Base-by-base conservation (phyloP, 64 coral and sea anemone genomes). In the Stylophora pistillata region DNA sequence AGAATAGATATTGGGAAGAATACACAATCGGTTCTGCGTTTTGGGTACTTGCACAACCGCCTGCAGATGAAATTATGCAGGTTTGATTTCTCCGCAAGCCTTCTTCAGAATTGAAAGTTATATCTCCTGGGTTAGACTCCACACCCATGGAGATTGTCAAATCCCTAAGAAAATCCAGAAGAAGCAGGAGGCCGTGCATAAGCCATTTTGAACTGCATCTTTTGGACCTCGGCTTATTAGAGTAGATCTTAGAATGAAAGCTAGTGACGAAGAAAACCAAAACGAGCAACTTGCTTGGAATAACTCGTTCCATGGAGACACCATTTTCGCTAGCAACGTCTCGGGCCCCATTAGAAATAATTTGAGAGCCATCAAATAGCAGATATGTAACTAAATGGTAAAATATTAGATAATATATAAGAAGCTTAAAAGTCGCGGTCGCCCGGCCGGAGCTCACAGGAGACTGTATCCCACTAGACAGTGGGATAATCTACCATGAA, bases 51-150 rank as follows among this genome's bases (percentile, higher is more conserved):
- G 85, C 85, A 86, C 73, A 74, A 86, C 63, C 34, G 85, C 85
- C 68, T 86, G 70, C 65, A 74, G 85, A 86, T 74, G 85, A 54
- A 86, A 86, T 86, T 86, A 86, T 86, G 68, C 85, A 86, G 30
- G 71, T 73, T 86, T 72, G 85, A 73, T 74, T 86, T 86, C 85
- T 86, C 84, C 85, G 52, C 73, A 52, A 68, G 47, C 52, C 23
- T 73, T 86, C 85, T 86, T 86, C 66, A 47, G 66, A 47, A 86
- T 86, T 74, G 85, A 66, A 41, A 72, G 85, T 86, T 68, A 72
- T 9, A 86, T 86, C 85, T 72, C 85, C 85, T 72, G 85, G 28
- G 85, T 86, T 74, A 74, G 52, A 56, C 73, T 86, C 85, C 63
- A 86, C 69, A 72, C 27, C 25, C 69, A 72, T 72, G 14, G 23